These are phyloP conservation scores for Onchidella celtica DNA, from an alignment of 2,888 invertebrate species.

Conservation along the genomic window DNA sequence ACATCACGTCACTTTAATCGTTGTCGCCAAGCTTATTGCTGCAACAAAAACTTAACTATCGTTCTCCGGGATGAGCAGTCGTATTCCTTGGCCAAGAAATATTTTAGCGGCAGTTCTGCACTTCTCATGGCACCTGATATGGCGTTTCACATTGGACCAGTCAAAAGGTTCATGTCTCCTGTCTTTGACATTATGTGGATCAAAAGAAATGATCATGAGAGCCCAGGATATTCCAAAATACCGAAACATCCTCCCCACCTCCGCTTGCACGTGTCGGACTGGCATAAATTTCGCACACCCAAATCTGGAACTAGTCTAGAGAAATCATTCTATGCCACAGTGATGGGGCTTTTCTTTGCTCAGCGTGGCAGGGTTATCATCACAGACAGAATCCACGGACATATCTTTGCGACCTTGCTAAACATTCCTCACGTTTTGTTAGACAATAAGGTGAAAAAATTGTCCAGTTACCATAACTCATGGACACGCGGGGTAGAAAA, in stretches of 20 bases:
- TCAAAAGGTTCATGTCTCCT: constrained; percentile 52
- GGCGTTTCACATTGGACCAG: constrained; percentile 54
- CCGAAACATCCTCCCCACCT: constrained; percentile 42
- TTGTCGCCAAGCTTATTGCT: constrained; percentile 13
- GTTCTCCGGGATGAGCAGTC: constrained; percentile 53
- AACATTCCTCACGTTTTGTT: constrained; percentile 27
- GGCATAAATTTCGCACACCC: constrained; percentile 49
- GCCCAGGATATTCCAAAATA: constrained; percentile 33
- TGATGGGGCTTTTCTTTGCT: constrained; percentile 53
- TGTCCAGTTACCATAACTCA: constrained; percentile 40
- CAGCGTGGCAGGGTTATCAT: constrained; percentile 57
- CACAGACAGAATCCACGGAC: constrained; percentile 59
- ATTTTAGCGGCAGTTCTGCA: constrained; percentile 47
- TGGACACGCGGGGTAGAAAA: constrained; percentile 41
- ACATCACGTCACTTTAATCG: neutral
- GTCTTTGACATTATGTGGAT: constrained; percentile 58
- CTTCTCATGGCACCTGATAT: constrained; percentile 56
- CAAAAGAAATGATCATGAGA: constrained; percentile 52
- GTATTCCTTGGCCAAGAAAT: constrained; percentile 20
- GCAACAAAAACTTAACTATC: constrained; percentile 41
- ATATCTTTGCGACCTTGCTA: constrained; percentile 31
- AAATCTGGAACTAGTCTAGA: constrained; percentile 46
- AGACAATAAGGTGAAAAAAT: constrained; percentile 23
- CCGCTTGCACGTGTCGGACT: constrained; percentile 43
- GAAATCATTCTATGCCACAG: constrained; percentile 44